These are phyloP conservation scores for Elysia chlorotica DNA, from an alignment of 1,140 invertebrate genomes.

Conservation along the genomic window DNA sequence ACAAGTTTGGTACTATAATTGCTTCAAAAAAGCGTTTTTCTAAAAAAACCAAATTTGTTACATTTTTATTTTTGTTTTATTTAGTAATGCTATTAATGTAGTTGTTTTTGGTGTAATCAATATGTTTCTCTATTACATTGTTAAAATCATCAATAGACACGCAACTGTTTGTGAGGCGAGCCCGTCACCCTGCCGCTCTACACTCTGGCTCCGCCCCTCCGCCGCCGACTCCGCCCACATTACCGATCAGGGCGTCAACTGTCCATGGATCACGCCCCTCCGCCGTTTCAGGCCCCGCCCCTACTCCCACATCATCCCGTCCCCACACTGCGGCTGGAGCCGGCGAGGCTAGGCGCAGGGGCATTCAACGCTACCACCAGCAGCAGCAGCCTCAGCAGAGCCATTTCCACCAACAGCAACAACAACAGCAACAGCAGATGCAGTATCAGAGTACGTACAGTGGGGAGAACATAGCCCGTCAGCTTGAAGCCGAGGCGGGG, in stretches of 20 bases:
- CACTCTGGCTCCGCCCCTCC: background rate
- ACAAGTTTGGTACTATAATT: no score
- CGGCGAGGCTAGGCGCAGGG: no score
- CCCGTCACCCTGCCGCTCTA: background rate
- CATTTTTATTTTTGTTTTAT: no score
- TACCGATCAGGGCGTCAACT: background rate
- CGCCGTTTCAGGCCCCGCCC: background rate
- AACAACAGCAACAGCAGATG: slow-evolving; percentile 6
- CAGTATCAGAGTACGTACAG: slow-evolving; percentile 35
- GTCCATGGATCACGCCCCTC: background rate
- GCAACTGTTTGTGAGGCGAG: background rate
- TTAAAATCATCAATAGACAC: background rate
- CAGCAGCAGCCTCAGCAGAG: background rate
- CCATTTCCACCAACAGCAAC: background rate
- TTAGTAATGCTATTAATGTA: background rate
- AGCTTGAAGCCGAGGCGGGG: background rate
- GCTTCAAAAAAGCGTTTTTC: no score
- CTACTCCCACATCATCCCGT: slow-evolving; percentile 9
- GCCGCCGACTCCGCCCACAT: background rate
- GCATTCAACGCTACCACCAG: background rate
- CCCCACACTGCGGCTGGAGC: slow-evolving; percentile 14
- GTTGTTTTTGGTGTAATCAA: background rate
- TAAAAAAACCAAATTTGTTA: no score
- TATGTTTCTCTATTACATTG: background rate
- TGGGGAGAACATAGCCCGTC: slow-evolving; percentile 4